phyloP scores from a whole-genome alignment of 2,888 invertebrate species.

The Dolichopus griseipennis region DNA sequence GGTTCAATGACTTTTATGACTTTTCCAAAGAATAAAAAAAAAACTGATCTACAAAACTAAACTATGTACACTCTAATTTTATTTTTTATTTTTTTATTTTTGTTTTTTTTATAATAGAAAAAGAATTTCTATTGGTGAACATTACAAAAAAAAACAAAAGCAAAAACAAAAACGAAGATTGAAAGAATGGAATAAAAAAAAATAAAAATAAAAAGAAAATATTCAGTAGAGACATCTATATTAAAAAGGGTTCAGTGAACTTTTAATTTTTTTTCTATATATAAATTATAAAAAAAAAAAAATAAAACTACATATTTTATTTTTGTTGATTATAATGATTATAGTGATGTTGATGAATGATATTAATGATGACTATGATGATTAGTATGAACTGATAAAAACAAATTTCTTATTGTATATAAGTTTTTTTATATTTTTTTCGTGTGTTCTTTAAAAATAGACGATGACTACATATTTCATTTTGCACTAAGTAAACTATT shows the following conservation, averaged over 20 bases:
- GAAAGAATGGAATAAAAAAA: neutral
- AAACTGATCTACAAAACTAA: neutral
- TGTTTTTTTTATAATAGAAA: neutral
- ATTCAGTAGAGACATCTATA: neutral
- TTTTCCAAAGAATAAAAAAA: neutral
- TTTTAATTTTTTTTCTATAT: neutral
- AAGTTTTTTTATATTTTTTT: too few species aligned
- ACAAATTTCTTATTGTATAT: too few species aligned
- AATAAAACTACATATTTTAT: too few species aligned
- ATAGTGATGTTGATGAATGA: too few species aligned
- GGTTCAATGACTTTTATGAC: neutral
- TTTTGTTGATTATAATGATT: too few species aligned
- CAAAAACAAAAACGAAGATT: neutral
- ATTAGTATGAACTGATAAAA: too few species aligned
- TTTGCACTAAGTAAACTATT: too few species aligned
- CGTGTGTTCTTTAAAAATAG: too few species aligned
- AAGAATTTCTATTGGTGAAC: neutral
- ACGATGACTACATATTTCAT: too few species aligned
- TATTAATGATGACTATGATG: too few species aligned
- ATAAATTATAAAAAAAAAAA: too few species aligned
- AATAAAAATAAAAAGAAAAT: neutral
- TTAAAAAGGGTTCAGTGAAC: neutral
- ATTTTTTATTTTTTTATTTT: too few species aligned
- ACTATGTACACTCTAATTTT: neutral
- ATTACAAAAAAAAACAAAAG: neutral